A percentile compares a stretch with the other conserved stretches of the same genome.
Conservation (phyloP, 1,140 invertebrate species). For the Drosophila azteca region DNA sequence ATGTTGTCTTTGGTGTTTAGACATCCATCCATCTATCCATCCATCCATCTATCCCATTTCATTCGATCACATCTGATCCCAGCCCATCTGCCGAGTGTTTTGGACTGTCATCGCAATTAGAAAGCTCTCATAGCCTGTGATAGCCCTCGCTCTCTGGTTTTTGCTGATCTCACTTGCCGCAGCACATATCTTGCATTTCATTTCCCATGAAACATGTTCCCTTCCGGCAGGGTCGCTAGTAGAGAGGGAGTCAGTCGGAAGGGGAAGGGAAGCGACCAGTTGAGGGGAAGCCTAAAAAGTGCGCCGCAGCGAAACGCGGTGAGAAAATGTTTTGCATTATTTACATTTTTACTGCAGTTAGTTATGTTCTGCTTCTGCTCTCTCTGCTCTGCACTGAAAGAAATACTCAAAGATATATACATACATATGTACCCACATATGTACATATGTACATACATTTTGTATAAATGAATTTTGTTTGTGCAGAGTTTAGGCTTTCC, state of each 20-base stretch:
- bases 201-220: constrained; percentile 70
- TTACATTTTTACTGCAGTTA: constrained; percentile 69
- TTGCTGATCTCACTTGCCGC: constrained; percentile 38
- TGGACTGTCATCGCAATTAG: constrained; percentile 67
- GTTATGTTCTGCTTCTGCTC: constrained; percentile 37
- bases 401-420: no score
- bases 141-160: constrained; percentile 10
- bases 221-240: constrained; percentile 14
- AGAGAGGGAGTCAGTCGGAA: constrained; percentile 9
- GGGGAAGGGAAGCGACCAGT: constrained; percentile 9
- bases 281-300: constrained; percentile 75
- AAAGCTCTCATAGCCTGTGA: constrained; percentile 48
- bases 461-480: no score
- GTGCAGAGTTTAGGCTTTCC: no score
- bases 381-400: background rate
- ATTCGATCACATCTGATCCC: constrained; percentile 34
- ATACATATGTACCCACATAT: no score
- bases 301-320: constrained; percentile 71
- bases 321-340: constrained; percentile 82
- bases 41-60: constrained; percentile 34
- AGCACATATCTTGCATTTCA: constrained; percentile 63
- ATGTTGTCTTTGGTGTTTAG: constrained; percentile 49
- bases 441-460: no score
- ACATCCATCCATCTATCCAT: constrained; percentile 15
- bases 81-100: constrained; percentile 39